phyloP scores from a whole-genome alignment of 2,113 vertebrate genomes.

The Corythornis vintsioides region DNA sequence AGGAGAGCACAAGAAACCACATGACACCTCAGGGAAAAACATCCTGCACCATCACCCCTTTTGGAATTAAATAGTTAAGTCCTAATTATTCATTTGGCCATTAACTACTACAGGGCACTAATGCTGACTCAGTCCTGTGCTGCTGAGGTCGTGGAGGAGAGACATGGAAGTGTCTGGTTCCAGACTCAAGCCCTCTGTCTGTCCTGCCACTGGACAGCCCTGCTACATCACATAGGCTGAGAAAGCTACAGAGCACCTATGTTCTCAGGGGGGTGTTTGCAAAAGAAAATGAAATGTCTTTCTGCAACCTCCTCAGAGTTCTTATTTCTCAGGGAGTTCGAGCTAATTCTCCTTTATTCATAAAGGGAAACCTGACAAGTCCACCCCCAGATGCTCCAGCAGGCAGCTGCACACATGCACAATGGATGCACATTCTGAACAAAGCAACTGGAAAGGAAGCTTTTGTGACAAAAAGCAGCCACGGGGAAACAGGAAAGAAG shows the following conservation, averaged over 20 bases:
- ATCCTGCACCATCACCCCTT: background rate
- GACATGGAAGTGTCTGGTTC: background rate
- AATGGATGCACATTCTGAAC: background rate
- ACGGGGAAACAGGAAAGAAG: slow-evolving; percentile 17
- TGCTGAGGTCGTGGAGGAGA: background rate
- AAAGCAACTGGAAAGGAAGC: background rate
- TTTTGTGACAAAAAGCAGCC: background rate
- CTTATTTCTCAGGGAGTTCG: background rate
- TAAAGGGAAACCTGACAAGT: background rate
- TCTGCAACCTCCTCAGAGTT: background rate
- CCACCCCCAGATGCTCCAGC: background rate
- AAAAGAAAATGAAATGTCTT: background rate
- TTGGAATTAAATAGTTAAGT: background rate
- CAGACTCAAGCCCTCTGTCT: background rate
- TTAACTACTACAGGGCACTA: background rate
- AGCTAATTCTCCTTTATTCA: background rate
- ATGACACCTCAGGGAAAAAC: background rate
- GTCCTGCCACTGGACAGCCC: background rate
- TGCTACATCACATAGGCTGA: background rate
- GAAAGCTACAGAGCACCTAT: background rate
- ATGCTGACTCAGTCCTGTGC: background rate
- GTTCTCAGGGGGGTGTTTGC: background rate
- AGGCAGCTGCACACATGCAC: background rate
- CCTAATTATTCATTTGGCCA: background rate
- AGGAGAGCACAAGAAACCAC: background rate